Conservation (phyloP, 1,140 invertebrate genomes). For the Zaprionus nigranus region DNA sequence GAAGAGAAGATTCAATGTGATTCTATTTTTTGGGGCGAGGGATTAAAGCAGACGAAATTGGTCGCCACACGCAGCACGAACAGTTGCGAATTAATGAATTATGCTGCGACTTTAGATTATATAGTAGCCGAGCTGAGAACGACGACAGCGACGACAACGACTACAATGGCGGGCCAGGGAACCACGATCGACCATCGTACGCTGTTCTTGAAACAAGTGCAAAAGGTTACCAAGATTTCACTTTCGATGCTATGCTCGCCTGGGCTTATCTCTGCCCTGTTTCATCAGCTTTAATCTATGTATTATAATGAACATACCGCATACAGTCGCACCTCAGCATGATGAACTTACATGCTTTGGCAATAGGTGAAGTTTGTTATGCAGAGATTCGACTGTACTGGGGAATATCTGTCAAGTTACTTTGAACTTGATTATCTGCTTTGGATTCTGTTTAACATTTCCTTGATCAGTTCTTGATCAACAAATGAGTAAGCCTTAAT, state of each 20-base stretch:
- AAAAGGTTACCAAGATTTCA: slow-evolving; percentile 27
- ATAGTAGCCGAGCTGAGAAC: slow-evolving; percentile 29
- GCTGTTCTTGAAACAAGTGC: slow-evolving; percentile 46
- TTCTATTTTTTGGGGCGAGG: not conserved
- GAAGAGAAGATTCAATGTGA: not conserved
- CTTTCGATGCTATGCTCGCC: not conserved
- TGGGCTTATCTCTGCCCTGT: slow-evolving; percentile 7
- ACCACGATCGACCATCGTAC: slow-evolving; percentile 30
- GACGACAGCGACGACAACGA: not conserved
- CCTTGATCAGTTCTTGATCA: not conserved
- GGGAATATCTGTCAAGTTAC: not conserved
- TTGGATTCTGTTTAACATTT: not conserved
- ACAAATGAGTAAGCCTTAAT: not conserved
- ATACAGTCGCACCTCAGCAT: not conserved
- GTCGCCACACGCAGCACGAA: slow-evolving; percentile 14
- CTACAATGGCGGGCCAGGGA: slow-evolving; percentile 6
- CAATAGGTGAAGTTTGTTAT: not conserved
- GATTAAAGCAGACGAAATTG: too few species aligned
- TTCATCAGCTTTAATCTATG: slow-evolving; percentile 11
- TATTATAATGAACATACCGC: not conserved
- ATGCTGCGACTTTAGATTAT: slow-evolving; percentile 38
- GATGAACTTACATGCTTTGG: not conserved
- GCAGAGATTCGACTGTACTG: not conserved
- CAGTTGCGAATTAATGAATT: slow-evolving; percentile 57
- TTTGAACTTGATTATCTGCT: not conserved